Conservation (phyloP, 2,113 vertebrate species). For the Furnarius figulus region DNA sequence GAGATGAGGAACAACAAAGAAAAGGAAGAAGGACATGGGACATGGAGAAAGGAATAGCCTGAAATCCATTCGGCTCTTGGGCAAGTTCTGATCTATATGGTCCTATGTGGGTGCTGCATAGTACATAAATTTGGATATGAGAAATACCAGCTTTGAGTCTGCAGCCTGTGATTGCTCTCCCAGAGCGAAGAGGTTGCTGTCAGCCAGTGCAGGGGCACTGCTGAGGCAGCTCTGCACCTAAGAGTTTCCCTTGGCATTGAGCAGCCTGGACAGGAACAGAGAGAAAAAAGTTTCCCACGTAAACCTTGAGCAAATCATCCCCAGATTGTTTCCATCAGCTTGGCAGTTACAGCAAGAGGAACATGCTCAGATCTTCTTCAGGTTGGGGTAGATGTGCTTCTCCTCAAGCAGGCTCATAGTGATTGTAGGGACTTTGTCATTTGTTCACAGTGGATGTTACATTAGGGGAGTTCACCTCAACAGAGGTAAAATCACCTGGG, state of each 20-base stretch:
- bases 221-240: fast-evolving
- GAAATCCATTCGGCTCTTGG: not conserved
- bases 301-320: not conserved
- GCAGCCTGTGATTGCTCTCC: not conserved
- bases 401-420: not conserved
- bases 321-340: not conserved
- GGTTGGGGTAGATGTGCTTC: not conserved
- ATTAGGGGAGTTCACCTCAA: not conserved
- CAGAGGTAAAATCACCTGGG: not conserved
- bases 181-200: fast-evolving
- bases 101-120: not conserved
- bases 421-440: not conserved
- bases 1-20: not conserved
- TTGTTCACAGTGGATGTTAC: fast-evolving
- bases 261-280: not conserved
- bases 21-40: not conserved
- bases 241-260: not conserved
- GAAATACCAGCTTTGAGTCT: not conserved
- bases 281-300: fast-evolving
- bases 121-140: not conserved
- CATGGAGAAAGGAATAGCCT: not conserved
- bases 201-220: not conserved
- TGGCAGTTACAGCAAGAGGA: not conserved
- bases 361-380: not conserved
- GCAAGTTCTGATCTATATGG: not conserved